phyloP scores from a whole-genome alignment of 2,888 invertebrate genomes.

The Erpobdella octoculata region DNA sequence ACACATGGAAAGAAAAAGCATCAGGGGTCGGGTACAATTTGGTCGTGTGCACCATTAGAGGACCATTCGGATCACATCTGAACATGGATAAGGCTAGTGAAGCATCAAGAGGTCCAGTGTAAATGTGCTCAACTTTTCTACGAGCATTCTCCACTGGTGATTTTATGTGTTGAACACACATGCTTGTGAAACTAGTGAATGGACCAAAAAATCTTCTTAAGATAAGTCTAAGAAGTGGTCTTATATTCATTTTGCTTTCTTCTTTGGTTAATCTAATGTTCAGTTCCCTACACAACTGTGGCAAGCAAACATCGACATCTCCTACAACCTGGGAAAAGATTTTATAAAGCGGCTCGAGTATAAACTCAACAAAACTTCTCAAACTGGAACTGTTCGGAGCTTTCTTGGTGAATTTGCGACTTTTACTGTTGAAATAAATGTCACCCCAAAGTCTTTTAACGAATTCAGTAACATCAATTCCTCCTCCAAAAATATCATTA shows the following conservation, averaged over 20 bases:
- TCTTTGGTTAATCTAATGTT: conserved; percentile 85
- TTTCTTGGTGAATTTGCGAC: conserved; percentile 84
- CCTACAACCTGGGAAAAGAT: conserved; percentile 96
- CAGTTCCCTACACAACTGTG: conserved; percentile 77
- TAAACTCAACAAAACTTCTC: conserved; percentile 94
- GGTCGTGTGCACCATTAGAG: conserved; percentile 80
- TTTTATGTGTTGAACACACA: conserved; percentile 85
- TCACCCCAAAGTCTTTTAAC: conserved; percentile 94
- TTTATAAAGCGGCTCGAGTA: conserved; percentile 94
- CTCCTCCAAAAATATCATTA: conserved; percentile 57
- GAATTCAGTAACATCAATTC: conserved; percentile 76
- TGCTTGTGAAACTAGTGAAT: conserved; percentile 69
- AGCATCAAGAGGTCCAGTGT: conserved; percentile 73
- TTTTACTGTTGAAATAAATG: conserved; percentile 88
- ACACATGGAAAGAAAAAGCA: conserved; percentile 89
- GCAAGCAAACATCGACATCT: conserved; percentile 86
- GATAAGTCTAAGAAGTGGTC: conserved; percentile 66
- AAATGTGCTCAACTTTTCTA: conserved; percentile 80
- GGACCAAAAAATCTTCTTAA: conserved; percentile 27
- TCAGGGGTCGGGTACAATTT: conserved; percentile 99
- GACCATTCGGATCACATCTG: conserved; percentile 76
- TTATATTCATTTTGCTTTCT: conserved; percentile 87
- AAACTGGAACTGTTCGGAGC: conserved; percentile 83
- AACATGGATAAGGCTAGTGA: conserved; percentile 75
- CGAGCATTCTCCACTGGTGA: conserved; percentile 82